Evolutionary conservation across 2,113 vertebrate genomes (phyloP).

Genomic region (Aspiorhynchus laticeps): DNA sequence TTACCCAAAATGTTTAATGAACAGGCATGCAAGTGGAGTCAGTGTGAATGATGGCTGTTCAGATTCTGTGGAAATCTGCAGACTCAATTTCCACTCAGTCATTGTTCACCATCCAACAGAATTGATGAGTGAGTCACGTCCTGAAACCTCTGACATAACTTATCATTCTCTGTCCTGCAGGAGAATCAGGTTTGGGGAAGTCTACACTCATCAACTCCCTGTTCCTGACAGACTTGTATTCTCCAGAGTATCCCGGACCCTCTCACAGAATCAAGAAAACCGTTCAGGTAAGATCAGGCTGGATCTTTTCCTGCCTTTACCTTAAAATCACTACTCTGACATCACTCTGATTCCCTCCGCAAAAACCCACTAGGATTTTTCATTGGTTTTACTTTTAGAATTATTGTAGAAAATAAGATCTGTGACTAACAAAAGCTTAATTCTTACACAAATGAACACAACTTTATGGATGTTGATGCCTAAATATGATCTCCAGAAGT

Average conservation of each 20-base stretch:
- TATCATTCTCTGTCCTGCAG: conserved; percentile 72
- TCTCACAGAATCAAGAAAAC: conserved; percentile 98
- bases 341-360: too few species aligned
- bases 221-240: conserved; percentile 97
- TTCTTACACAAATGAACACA: too few species aligned
- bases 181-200: conserved; percentile 96
- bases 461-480: too few species aligned
- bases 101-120: background rate
- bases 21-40: too few species aligned
- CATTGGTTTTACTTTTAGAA: too few species aligned
- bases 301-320: background rate
- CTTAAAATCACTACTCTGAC: too few species aligned
- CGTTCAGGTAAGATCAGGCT: conserved; percentile 81
- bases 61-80: background rate
- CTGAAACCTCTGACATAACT: conserved; percentile 43
- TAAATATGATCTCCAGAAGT: too few species aligned
- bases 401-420: too few species aligned
- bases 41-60: background rate
- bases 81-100: background rate
- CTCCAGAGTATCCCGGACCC: conserved; percentile 92
- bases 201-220: conserved; percentile 98
- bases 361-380: too few species aligned
- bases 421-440: too few species aligned
- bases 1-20: background rate
- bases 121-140: conserved; percentile 39